Evolutionary conservation across 2,888 invertebrate genomes (phyloP), one percentile per base, ranked within the genome.

Genomic region (Toxonevra muliebris): DNA sequence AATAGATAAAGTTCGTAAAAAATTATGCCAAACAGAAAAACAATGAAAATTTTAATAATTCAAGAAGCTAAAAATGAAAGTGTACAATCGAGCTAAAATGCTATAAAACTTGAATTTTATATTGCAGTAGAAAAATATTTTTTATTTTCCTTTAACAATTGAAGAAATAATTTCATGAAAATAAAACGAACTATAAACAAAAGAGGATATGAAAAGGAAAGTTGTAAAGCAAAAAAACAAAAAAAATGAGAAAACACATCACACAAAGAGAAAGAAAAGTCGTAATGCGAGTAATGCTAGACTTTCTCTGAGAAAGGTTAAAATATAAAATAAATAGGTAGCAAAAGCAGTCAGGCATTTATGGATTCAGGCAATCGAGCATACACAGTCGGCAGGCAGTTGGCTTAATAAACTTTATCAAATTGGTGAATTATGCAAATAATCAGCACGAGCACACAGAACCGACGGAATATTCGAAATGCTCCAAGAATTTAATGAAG

Each of bases 401-500:
- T 61, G 15, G 55, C 41, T 55, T 13, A 41, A 61, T 43, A 20
- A 53, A 58, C 61, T 57, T 57, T 43, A 67, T 62, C 50, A 67
- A 58, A 62, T 62, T 58, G 20, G 42, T 58, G 61, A 67, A 67
- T 67, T 67, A 67, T 62, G 67, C 58, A 67, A 62, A 67, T 58
- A 30, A 30, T 30, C 7, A 7, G 30, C 30, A 30, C 7, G 30
- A 30, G 30, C 30, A 30, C 30, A 30, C 30, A 7, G 7, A 30
- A 30, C 30, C 7, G 7, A 30, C 30, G 30, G 7, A 30, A 7
- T n/a, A n/a, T n/a, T n/a, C n/a, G n/a, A n/a, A n/a, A n/a, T n/a
- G n/a, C n/a, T n/a, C n/a, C n/a, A n/a, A n/a, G n/a, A n/a, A n/a
- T n/a, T n/a, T n/a, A n/a, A n/a, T n/a, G n/a, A n/a, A n/a, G n/a